Evolutionary conservation across 1,140 invertebrate genomes (phyloP), one percentile per base, ranked within the genome.

Genomic region (Drosophila murphyi): DNA sequence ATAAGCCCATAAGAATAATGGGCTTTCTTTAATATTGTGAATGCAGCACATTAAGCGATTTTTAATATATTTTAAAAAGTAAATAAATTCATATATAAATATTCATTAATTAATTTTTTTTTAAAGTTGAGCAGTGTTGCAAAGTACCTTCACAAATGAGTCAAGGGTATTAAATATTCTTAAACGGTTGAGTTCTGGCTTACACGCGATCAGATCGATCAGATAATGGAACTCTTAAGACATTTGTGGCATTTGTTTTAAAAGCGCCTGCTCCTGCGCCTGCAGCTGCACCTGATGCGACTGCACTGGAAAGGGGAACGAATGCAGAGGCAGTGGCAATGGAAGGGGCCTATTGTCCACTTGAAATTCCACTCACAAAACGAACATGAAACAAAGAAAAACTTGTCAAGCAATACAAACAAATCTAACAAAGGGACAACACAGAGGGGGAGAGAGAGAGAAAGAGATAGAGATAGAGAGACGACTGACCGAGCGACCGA

Each of bases 381-480:
- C 76, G 76, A 56, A 76, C 54, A 47, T 45, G 60, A 81, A 71
- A 78, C 68, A 79, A 60, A 87, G 75, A 73, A 78, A 76, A 82
- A 79, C 72, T 87, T 76, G 82, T 73, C 76, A 69, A 71, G 62
- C 67, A 64, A 68, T 54, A 45, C 72, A 62, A 76, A 72, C 71
- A 68, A 65, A 82, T 86, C 83, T 88, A 79, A 79, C 82, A 76
- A 79, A 88, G 83, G 83, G 82, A 85, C 77, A 64, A 51, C n/a
- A 54, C 48, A 29, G 32, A 41, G 10, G 68, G 20, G 52, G 56
- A 43, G 4, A 29, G 35, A 41, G n/a, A 29, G 35, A 41, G n/a
- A 48, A 5, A 52, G 37, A 48, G 2, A 41, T 7, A 39, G 29
- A n/a, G 72, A 51, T 7, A 39, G 29, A n/a, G 72, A 51, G 29